Base-by-base conservation (phyloP, 2,797 vertebrate species). In the Picus viridis region DNA sequence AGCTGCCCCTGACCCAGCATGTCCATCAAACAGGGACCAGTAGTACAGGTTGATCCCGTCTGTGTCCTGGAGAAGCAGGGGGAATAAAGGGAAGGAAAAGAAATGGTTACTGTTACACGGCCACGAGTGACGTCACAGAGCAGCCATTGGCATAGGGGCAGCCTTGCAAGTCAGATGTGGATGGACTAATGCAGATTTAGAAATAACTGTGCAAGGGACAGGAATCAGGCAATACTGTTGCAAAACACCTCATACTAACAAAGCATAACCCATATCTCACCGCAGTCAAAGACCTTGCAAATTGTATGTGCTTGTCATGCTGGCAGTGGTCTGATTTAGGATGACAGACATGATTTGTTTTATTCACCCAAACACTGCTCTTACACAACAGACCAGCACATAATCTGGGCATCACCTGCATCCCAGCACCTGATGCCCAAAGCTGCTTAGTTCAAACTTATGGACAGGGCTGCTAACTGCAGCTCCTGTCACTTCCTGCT, bases 1-100 rank as follows among this genome's bases (percentile, higher is more conserved):
- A 1, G 99, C 99, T 1, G 98, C 99, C 14, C 99, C 99, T 0
- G 99, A 98, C 36, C 99, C 99, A 2, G 99, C 99, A 1, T 99
- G 99, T 18, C 99, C 99, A 24, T 99, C 99, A 15, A 99, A 99
- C 84, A 99, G 86, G 1, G 98, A 99, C 99, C 99, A 99, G 97
- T 99, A 99, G 96, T 99, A 98, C 91, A 99, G 98, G 72, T 97
- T 97, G 49, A 99, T 96, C 26, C 98, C 98, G 10, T 99, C 99
- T 2, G 97, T 94, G 27, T 98, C 98, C 93, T 99, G 96, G 90
- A 24, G 96, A 96, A 90, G 73, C 32, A 94, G 17, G 5, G 65
- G 3, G 26, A 89, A 92, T 76, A 76, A 85, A 76, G 19, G 53
- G 36, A 85, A 57, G 32, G 19, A 73, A 67, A 49, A 29, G 41